These are phyloP conservation scores for Limenitis camilla DNA, from an alignment of 2,888 invertebrate species.

Conservation along the genomic window DNA sequence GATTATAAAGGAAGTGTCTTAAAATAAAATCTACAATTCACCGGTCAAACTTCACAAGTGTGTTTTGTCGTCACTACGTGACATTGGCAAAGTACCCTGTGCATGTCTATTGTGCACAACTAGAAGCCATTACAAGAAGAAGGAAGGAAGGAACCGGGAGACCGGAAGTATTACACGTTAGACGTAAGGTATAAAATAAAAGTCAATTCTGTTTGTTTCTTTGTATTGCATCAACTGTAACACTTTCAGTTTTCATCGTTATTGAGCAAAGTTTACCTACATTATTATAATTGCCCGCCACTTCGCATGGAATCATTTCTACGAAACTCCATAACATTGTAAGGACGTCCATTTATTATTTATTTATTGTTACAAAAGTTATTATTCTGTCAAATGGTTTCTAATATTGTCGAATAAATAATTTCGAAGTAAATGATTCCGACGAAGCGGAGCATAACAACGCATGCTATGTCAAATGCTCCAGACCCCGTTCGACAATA, in stretches of 20 bases:
- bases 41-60: no score
- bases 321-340: slow-evolving; percentile 31
- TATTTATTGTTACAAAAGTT: slow-evolving; percentile 7
- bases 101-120: no score
- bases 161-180: no score
- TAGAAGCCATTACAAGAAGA: no score
- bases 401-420: slow-evolving; percentile 18
- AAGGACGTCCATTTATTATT: slow-evolving; percentile 21
- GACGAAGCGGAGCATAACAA: slow-evolving; percentile 61
- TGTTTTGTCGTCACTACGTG: no score
- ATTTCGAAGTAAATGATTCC: slow-evolving; percentile 35
- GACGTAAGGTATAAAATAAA: slow-evolving; percentile 52
- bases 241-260: slow-evolving; percentile 72
- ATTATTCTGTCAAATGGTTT: not conserved
- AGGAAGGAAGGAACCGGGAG: no score
- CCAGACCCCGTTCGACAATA: slow-evolving; percentile 63
- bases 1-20: no score
- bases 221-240: slow-evolving; percentile 75
- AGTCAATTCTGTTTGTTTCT: slow-evolving; percentile 67
- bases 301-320: slow-evolving; percentile 45
- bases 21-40: no score
- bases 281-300: slow-evolving; percentile 67
- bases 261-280: slow-evolving; percentile 75
- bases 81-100: no score
- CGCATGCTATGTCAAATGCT: slow-evolving; percentile 73